A percentile compares a stretch with the other conserved stretches of the same genome.
Evolutionary conservation across 2,797 vertebrate genomes (phyloP).

Genomic region (Oceanodroma leucorhoa): DNA sequence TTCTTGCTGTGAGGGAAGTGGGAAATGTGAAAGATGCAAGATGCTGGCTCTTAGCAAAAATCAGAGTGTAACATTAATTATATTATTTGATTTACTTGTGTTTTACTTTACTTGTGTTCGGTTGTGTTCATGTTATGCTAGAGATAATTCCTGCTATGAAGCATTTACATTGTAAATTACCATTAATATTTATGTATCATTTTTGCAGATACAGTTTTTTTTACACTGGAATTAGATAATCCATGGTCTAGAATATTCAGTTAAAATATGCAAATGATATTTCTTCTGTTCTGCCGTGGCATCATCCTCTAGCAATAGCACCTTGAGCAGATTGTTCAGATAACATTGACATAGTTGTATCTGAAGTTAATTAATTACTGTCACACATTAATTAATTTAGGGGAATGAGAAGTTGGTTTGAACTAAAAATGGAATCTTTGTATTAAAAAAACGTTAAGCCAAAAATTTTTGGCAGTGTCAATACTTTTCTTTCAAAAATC

Average conservation of each 20-base stretch:
- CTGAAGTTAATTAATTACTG: neutral
- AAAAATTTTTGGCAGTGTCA: neutral
- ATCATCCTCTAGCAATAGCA: neutral
- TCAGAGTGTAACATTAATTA: neutral
- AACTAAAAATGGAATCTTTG: neutral
- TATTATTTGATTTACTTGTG: neutral
- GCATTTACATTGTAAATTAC: neutral
- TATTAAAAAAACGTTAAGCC: neutral
- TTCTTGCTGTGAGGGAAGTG: neutral
- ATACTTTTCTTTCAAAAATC: slow-evolving; percentile 3
- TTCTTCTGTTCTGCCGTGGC: neutral
- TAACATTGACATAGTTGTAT: neutral
- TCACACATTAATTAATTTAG: neutral
- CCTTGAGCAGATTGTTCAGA: neutral
- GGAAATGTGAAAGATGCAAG: neutral
- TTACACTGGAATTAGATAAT: neutral
- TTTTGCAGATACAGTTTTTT: neutral
- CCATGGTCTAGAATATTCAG: neutral
- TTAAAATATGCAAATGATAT: neutral
- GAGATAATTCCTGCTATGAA: neutral
- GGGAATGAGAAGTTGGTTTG: neutral
- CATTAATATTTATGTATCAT: neutral
- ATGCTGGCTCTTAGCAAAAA: neutral
- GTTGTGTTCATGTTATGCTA: neutral
- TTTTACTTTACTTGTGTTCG: neutral